Evolutionary conservation across 2,113 vertebrate species (phyloP).

Genomic region (Chloroceryle aenea): DNA sequence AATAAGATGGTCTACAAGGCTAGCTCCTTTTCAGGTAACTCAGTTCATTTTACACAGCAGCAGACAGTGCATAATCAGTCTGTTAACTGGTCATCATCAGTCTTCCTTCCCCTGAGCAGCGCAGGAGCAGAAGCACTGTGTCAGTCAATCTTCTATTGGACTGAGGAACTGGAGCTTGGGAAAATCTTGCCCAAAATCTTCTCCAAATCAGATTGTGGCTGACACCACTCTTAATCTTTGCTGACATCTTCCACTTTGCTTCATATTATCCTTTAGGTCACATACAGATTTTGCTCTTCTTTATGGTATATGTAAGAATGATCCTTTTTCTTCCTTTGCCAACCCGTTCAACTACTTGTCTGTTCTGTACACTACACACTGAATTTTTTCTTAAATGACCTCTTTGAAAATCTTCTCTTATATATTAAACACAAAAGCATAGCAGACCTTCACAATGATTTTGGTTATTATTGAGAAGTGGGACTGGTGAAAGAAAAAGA

Average conservation of each 20-base stretch:
- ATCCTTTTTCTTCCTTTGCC: background rate
- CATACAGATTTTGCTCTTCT: background rate
- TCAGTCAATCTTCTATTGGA: rapidly evolving
- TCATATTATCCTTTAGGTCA: background rate
- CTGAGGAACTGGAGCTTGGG: background rate
- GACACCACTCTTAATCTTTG: background rate
- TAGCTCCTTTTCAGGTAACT: background rate
- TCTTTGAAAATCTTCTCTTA: background rate
- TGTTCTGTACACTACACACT: background rate
- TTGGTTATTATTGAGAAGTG: background rate
- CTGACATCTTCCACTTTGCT: background rate
- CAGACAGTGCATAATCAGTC: rapidly evolving
- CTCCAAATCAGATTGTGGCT: background rate
- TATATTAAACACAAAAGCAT: background rate
- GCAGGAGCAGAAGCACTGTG: background rate
- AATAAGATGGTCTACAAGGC: background rate
- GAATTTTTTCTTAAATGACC: background rate
- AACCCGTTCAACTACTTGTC: background rate
- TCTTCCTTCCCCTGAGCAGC: background rate
- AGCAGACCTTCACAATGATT: background rate
- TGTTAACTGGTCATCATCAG: background rate
- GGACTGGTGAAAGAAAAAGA: background rate
- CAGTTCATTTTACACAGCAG: rapidly evolving
- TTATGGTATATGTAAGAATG: background rate
- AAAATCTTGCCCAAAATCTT: background rate